Evolutionary conservation across 2,113 vertebrate genomes (phyloP).

Genomic region (Cynocephalus volans): DNA sequence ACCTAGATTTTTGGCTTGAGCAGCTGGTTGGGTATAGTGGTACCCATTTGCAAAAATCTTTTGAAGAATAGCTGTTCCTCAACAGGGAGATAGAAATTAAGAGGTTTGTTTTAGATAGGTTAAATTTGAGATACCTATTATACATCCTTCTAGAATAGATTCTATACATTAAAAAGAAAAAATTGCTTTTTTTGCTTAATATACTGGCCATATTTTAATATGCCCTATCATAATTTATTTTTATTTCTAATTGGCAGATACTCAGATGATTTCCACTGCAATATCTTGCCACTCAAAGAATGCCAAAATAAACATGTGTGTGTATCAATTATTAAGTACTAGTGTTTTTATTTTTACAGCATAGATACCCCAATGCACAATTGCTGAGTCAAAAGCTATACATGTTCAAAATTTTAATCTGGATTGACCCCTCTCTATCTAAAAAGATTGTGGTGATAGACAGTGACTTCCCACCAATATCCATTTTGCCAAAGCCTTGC

Average conservation of each 20-base stretch:
- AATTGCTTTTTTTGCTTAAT: not conserved
- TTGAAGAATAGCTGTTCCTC: not conserved
- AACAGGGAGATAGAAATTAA: not conserved
- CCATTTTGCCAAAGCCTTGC: not conserved
- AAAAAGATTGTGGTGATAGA: not conserved
- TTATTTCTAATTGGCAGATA: not conserved
- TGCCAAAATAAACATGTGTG: not conserved
- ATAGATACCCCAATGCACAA: not conserved
- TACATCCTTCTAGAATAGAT: not conserved
- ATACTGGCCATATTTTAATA: not conserved
- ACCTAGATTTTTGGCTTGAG: not conserved
- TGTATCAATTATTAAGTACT: too few species aligned
- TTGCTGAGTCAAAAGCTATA: not conserved
- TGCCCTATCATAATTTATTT: not conserved
- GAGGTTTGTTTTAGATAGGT: not conserved
- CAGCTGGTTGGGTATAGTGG: not conserved
- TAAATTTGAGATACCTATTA: not conserved
- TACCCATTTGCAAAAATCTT: not conserved
- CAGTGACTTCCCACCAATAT: not conserved
- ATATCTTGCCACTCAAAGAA: not conserved
- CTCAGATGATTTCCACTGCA: not conserved
- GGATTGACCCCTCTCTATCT: not conserved
- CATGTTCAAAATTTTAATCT: not conserved
- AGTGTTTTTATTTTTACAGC: not conserved
- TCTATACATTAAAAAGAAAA: not conserved